These are phyloP conservation scores for Pterobdella sp. DNA, from an alignment of 2,888 invertebrate genomes.

Conservation along the genomic window DNA sequence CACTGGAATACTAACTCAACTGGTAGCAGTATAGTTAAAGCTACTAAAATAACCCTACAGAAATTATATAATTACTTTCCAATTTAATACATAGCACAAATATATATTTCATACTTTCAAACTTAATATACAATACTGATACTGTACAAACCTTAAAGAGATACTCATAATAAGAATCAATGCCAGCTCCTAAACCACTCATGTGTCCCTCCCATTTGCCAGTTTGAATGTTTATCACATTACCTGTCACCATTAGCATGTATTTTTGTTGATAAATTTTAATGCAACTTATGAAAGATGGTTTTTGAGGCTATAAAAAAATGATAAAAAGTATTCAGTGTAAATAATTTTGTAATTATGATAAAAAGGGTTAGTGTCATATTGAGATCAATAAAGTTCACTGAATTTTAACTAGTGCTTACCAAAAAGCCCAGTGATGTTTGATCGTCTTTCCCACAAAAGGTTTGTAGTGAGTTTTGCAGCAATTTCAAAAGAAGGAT, in stretches of 20 bases:
- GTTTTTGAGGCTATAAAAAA: no score
- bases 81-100: neutral
- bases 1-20: no score
- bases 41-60: neutral
- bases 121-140: no score
- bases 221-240: conserved; percentile 59
- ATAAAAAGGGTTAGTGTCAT: neutral
- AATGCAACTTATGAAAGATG: no score
- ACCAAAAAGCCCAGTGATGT: conserved; percentile 59
- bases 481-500: conserved; percentile 58
- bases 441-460: conserved; percentile 56
- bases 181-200: conserved; percentile 59
- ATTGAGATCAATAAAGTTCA: neutral
- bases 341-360: neutral
- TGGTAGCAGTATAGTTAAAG: no score
- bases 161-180: conserved; percentile 62
- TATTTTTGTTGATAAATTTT: neutral
- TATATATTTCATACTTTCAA: neutral
- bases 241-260: conserved; percentile 50
- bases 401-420: conserved; percentile 16
- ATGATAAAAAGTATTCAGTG: neutral
- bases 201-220: conserved; percentile 59
- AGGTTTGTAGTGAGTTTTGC: conserved; percentile 56
- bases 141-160: conserved; percentile 56
- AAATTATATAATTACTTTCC: neutral